Conservation (phyloP, 1,140 invertebrate genomes). For the Micrasema minimum region DNA sequence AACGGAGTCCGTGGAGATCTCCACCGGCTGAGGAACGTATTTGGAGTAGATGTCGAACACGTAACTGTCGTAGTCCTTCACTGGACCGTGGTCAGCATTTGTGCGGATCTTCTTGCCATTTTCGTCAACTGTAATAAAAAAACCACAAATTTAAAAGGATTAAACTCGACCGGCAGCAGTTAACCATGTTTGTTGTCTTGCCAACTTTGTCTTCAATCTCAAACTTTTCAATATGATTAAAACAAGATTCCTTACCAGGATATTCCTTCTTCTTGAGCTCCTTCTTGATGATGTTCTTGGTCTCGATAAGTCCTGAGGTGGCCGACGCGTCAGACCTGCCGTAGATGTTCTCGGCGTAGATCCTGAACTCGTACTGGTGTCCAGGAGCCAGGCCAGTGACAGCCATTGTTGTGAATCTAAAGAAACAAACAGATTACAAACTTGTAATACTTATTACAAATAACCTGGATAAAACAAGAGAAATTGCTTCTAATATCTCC, state of each 20-base stretch:
- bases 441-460: too few relatives aligned
- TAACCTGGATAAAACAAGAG: too few relatives aligned
- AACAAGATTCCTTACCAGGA: constrained; percentile 73
- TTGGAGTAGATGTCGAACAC: constrained; percentile 98
- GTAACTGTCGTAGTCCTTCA: constrained; percentile 97
- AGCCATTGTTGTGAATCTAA: constrained; percentile 88
- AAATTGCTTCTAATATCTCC: too few relatives aligned
- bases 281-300: constrained; percentile 85
- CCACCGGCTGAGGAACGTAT: constrained; percentile 95
- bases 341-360: constrained; percentile 97
- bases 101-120: constrained; percentile 93
- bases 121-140: constrained; percentile 76
- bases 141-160: neutral
- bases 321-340: constrained; percentile 94
- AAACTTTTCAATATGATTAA: too few relatives aligned
- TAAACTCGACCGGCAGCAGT: too few relatives aligned
- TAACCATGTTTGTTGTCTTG: too few relatives aligned
- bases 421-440: too few relatives aligned
- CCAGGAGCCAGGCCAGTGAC: constrained; percentile 87
- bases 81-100: constrained; percentile 84
- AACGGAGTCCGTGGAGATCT: constrained; percentile 93
- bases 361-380: constrained; percentile 96
- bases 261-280: constrained; percentile 79
- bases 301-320: constrained; percentile 81
- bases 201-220: too few relatives aligned